Base-by-base conservation (phyloP, 2,888 invertebrate genomes). In the Apamea crenata region DNA sequence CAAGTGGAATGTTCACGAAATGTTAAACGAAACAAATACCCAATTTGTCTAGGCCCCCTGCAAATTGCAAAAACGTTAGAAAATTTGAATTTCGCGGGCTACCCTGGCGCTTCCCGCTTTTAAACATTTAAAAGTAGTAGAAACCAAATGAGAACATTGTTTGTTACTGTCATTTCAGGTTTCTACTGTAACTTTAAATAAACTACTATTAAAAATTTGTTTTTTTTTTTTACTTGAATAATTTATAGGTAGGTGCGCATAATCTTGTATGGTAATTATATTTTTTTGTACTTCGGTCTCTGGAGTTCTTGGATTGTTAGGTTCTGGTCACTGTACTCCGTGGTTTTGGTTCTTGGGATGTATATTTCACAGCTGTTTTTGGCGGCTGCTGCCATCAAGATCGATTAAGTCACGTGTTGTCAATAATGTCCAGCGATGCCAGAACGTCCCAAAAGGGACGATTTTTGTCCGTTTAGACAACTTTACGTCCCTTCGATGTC, bases 401-500 rank as follows among this genome's bases (percentile, higher is more conserved):
- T n/a, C 63, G 25, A 25, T 0, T 61, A 40, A 21, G 72, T 21
- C 40, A 44, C n/a, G 44, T 59, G 10, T 47, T 61, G n/a, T 56
- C 74, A 47, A 4, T 36, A 63, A 8, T 59, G 77, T 47, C 77
- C n/a, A n/a, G n/a, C n/a, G n/a, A n/a, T n/a, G n/a, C n/a, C n/a
- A n/a, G n/a, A n/a, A n/a, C n/a, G n/a, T n/a, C n/a, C n/a, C n/a
- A n/a, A n/a, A n/a, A n/a, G n/a, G n/a, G n/a, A n/a, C n/a, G n/a
- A n/a, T n/a, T n/a, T n/a, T n/a, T n/a, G n/a, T n/a, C n/a, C n/a
- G n/a, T n/a, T n/a, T n/a, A n/a, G n/a, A n/a, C n/a, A n/a, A n/a
- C n/a, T n/a, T n/a, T n/a, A n/a, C n/a, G n/a, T n/a, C n/a, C n/a
- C n/a, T n/a, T n/a, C n/a, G n/a, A n/a, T n/a, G n/a, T n/a, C n/a